A percentile compares a stretch with the other conserved stretches of the same genome.
Evolutionary conservation across 1,140 invertebrate species (phyloP).

Genomic region (Aphaenogaster floridana): DNA sequence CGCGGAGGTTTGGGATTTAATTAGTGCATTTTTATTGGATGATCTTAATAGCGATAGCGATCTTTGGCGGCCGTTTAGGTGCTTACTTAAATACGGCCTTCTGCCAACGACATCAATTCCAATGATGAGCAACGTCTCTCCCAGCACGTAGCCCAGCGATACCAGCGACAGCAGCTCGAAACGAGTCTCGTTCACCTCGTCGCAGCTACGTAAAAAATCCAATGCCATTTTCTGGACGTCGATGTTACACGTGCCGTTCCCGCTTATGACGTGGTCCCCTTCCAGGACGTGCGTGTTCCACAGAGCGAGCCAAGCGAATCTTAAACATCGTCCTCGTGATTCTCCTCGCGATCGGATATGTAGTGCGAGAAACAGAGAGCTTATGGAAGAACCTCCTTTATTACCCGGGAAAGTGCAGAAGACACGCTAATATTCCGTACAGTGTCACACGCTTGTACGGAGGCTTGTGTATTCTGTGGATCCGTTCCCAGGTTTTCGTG

Average conservation of each 20-base stretch:
- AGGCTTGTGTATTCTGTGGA: conserved; percentile 54
- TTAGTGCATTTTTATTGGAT: neutral
- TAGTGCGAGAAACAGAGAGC: neutral
- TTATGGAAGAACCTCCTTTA: conserved; percentile 9
- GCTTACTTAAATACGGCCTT: conserved; percentile 71
- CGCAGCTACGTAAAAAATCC: conserved; percentile 73
- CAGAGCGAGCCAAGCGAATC: conserved; percentile 74
- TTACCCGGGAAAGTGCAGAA: conserved; percentile 79
- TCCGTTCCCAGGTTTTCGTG: conserved; percentile 64
- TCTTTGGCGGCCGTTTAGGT: neutral
- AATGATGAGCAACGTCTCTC: conserved; percentile 72
- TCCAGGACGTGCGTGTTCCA: conserved; percentile 73
- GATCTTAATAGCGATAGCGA: neutral
- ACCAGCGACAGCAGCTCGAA: conserved; percentile 70
- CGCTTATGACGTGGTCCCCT: neutral
- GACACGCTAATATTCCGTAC: conserved; percentile 56
- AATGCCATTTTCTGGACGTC: conserved; percentile 62
- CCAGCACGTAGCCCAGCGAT: conserved; percentile 74
- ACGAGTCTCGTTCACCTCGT: conserved; percentile 64
- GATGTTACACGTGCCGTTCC: conserved; percentile 62
- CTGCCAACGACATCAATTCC: conserved; percentile 74
- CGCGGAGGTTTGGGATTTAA: neutral
- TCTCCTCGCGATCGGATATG: neutral
- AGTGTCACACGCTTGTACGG: conserved; percentile 64
- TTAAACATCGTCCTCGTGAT: conserved; percentile 49